Percentiles rank a stretch among this genome's conserved stretches.
Evolutionary conservation across 2,888 invertebrate species (phyloP).

Genomic region (Lucinisca nassula): DNA sequence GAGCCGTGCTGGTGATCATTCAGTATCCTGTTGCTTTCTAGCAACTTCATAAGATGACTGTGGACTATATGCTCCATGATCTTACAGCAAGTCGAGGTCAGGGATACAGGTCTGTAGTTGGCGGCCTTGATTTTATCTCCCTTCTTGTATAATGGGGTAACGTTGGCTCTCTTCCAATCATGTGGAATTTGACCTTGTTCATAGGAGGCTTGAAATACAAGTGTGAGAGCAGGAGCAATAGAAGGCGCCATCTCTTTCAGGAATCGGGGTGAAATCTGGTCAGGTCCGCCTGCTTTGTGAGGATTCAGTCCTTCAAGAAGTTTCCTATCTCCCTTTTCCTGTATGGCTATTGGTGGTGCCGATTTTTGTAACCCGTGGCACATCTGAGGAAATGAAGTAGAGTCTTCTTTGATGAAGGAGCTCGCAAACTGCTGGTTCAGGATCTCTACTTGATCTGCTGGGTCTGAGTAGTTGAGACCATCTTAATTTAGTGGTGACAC

Average conservation of each 20-base stretch:
- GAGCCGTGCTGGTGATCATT: slow-evolving; percentile 7
- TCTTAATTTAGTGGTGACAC: neutral
- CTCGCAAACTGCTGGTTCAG: too few relatives aligned
- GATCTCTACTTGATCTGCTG: too few relatives aligned
- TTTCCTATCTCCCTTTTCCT: neutral
- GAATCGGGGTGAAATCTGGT: neutral
- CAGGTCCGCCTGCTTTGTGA: slow-evolving; percentile 27
- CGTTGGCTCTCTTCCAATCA: neutral
- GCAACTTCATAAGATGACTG: slow-evolving; percentile 15
- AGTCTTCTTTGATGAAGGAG: neutral
- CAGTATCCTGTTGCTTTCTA: neutral
- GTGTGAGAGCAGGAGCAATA: slow-evolving; percentile 1
- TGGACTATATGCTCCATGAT: neutral
- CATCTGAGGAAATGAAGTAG: neutral
- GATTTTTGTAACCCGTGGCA: neutral
- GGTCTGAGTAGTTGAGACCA: neutral
- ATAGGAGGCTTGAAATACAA: slow-evolving; percentile 2
- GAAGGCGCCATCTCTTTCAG: slow-evolving; percentile 21
- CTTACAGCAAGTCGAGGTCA: neutral
- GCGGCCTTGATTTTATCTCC: neutral
- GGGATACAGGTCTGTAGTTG: neutral
- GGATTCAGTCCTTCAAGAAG: slow-evolving; percentile 13
- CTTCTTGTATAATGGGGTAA: neutral
- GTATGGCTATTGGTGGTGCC: too few relatives aligned
- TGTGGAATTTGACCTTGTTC: neutral